These are phyloP conservation scores for Gandaritis pyraliata DNA, from an alignment of 2,888 invertebrate species.

Conservation along the genomic window DNA sequence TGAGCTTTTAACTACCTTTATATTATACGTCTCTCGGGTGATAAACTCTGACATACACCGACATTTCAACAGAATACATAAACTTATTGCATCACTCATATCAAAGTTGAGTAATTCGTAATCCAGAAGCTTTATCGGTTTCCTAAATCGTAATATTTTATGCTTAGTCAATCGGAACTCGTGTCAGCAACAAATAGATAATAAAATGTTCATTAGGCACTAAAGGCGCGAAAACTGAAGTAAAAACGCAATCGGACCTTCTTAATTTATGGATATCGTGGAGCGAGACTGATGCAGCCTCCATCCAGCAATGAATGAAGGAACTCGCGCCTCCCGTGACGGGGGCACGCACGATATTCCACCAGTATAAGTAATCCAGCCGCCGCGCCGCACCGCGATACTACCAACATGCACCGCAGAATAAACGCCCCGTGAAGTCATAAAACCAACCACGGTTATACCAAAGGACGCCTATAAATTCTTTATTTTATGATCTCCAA, in stretches of 20 bases:
- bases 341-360: constrained; percentile 53
- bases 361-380: constrained; percentile 55
- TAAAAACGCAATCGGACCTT: constrained; percentile 39
- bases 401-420: constrained; percentile 70
- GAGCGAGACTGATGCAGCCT: constrained; percentile 29
- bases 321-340: constrained; percentile 56
- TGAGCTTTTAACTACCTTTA: constrained; percentile 18
- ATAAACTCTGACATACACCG: constrained; percentile 24
- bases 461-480: constrained; percentile 83
- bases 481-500: constrained; percentile 80
- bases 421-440: constrained; percentile 81
- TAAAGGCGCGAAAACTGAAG: constrained; percentile 38
- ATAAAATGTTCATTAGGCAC: constrained; percentile 41
- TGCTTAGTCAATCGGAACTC: constrained; percentile 28
- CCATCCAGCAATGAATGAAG: constrained; percentile 45
- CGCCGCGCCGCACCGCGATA: constrained; percentile 64
- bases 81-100: constrained; percentile 40
- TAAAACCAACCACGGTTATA: constrained; percentile 80
- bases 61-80: constrained; percentile 30
- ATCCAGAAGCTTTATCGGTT: constrained; percentile 34
- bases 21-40: constrained; percentile 24
- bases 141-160: constrained; percentile 37
- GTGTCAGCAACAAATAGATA: constrained; percentile 38
- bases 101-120: constrained; percentile 30
- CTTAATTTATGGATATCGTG: constrained; percentile 39